phyloP scores from a whole-genome alignment of 2,113 vertebrate genomes.

The Microtus montanus region DNA sequence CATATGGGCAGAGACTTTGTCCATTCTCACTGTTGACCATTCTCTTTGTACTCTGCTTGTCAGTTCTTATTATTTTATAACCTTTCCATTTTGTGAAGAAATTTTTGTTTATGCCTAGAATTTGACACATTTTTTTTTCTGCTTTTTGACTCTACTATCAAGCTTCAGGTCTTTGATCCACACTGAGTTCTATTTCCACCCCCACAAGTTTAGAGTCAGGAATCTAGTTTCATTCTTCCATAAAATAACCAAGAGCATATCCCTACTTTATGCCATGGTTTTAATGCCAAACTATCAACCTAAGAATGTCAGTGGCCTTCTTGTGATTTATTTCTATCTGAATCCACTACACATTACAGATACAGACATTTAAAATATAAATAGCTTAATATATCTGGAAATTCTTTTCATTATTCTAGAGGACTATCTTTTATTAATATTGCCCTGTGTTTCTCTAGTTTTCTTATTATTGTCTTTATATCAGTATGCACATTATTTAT shows the following conservation, averaged over 20 bases:
- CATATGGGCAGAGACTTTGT: neutral
- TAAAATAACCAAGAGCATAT: neutral
- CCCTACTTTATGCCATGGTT: neutral
- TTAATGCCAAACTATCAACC: neutral
- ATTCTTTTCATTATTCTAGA: neutral
- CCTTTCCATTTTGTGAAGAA: neutral
- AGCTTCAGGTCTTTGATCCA: neutral
- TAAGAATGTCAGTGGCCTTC: neutral
- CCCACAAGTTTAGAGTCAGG: neutral
- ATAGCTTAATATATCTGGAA: constrained; percentile 11
- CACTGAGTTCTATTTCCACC: neutral
- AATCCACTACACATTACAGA: neutral
- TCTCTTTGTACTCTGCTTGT: neutral
- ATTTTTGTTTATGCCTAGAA: neutral
- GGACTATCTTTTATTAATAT: neutral
- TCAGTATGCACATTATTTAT: neutral
- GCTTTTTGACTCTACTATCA: neutral
- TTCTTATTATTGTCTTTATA: neutral
- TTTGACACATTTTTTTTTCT: neutral
- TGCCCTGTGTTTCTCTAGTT: neutral
- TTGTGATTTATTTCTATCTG: neutral
- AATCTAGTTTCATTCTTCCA: neutral
- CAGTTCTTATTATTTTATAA: neutral
- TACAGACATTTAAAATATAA: constrained; percentile 6
- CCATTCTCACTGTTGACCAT: too few species aligned